Evolutionary conservation across 2,888 invertebrate species (phyloP).

Genomic region (Papilio elwesi): DNA sequence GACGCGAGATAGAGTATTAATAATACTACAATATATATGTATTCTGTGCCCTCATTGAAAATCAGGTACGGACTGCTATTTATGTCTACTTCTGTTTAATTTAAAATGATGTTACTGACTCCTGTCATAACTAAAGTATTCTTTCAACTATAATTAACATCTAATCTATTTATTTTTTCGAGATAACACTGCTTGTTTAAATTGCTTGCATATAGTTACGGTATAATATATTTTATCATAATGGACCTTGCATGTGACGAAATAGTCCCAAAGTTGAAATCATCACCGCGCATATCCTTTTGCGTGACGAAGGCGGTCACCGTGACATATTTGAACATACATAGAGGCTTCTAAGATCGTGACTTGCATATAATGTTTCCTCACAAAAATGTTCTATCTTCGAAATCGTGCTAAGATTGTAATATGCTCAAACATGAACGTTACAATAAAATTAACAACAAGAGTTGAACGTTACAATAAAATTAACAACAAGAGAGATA

Average conservation of each 20-base stretch:
- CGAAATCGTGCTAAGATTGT: conserved; percentile 3
- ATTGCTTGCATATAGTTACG: too few relatives aligned
- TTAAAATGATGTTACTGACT: too few relatives aligned
- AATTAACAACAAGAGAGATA: too few relatives aligned
- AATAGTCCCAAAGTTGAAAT: neutral
- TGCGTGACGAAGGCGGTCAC: conserved; percentile 10
- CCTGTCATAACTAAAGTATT: too few relatives aligned
- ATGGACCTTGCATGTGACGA: conserved; percentile 3
- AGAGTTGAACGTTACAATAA: neutral
- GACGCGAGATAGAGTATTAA: too few relatives aligned
- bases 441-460: neutral
- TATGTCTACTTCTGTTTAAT: too few relatives aligned
- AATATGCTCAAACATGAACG: conserved; percentile 10
- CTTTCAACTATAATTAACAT: too few relatives aligned
- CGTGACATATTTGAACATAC: conserved; percentile 23
- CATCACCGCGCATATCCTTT: conserved; percentile 2
- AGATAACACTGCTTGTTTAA: neutral
- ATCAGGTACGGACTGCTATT: too few relatives aligned
- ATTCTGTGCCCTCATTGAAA: too few relatives aligned
- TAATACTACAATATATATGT: too few relatives aligned
- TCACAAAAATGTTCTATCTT: neutral
- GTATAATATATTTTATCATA: neutral
- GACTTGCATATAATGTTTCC: conserved; percentile 39
- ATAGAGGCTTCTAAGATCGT: conserved; percentile 15
- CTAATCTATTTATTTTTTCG: too few relatives aligned